Conservation (phyloP, 2,797 vertebrate species). For the Podarcis lilfordi region DNA sequence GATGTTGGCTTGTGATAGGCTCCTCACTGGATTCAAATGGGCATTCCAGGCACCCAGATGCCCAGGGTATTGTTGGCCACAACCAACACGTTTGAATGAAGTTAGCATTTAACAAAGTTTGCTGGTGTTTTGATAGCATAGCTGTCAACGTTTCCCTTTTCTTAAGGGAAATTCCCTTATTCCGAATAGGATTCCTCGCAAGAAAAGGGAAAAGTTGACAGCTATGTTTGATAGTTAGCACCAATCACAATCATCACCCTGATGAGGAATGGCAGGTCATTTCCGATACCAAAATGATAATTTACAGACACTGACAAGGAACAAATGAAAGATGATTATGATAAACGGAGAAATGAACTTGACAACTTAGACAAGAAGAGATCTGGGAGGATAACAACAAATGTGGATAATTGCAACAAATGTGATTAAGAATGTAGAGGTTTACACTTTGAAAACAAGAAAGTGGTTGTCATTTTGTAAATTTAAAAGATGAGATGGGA, state of each 20-base stretch:
- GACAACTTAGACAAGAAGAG: neutral
- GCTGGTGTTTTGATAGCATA: neutral
- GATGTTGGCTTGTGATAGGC: neutral
- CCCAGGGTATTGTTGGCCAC: too few relatives aligned
- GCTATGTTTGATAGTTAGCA: neutral
- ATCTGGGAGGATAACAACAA: neutral
- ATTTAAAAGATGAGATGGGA: neutral
- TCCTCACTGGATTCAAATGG: neutral
- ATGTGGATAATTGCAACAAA: slow-evolving; percentile 3
- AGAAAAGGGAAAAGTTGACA: too few relatives aligned
- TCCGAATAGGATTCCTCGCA: too few relatives aligned
- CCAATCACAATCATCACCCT: neutral
- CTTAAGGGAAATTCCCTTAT: too few relatives aligned
- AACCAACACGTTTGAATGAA: neutral
- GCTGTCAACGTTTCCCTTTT: too few relatives aligned
- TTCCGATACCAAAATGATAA: neutral
- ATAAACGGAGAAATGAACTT: neutral
- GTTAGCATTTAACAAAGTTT: too few relatives aligned
- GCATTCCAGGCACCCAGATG: neutral
- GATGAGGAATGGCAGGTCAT: neutral
- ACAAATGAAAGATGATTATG: slow-evolving; percentile 13
- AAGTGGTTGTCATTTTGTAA: neutral
- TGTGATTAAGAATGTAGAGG: neutral
- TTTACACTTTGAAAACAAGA: neutral
- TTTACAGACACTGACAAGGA: neutral